Base-by-base conservation (phyloP, 2,888 invertebrate genomes). In the Cheilosia vulpina region DNA sequence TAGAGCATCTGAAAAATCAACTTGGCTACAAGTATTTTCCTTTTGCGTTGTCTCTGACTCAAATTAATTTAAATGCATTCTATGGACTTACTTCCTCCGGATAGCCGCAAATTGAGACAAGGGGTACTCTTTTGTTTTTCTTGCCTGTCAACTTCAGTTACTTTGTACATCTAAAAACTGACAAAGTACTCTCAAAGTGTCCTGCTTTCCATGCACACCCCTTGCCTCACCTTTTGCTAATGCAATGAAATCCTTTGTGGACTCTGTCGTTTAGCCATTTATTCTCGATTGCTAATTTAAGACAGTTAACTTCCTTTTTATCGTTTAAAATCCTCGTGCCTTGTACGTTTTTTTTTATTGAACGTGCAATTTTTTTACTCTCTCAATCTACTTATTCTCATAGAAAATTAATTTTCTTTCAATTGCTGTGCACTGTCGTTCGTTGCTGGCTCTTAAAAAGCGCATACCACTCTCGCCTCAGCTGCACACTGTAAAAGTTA, bases 331-430 rank as follows among this genome's bases (percentile, higher is more conserved):
- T 60, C 41, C 24, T 55, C 31, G 17, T 38, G 17, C 19, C 52
- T 38, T 47, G 60, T 79, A 38, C 15, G 55, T 43, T 52, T 58
- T 53, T 65, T 60, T 47, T 65, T 68, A 62, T 69, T 78, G 83
- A 66, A 68, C 11, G 17, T 38, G 31, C 34, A 43, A 24, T 78
- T 62, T 55, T 27, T 24, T 31, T 43, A 41, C 43, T 66, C 60
- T 38, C 31, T 57, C 62, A 81, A 69, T 81, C 81, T 82, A 53
- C 81, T 81, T 81, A 57, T 43, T 58, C 53, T 71, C 66, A 71
- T 78, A 71, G 60, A 71, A 75, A 84, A 71, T 84, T 84, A 84
- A 83, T 84, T 84, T 79, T 79, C 80, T 80, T 80, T 75, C 71
- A 71, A 79, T 84, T 75, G 79, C 79, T 38, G 11, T 65, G 38